phyloP scores from a whole-genome alignment of 92 coral and sea anemone species.

The Chrysogorgia sp. region DNA sequence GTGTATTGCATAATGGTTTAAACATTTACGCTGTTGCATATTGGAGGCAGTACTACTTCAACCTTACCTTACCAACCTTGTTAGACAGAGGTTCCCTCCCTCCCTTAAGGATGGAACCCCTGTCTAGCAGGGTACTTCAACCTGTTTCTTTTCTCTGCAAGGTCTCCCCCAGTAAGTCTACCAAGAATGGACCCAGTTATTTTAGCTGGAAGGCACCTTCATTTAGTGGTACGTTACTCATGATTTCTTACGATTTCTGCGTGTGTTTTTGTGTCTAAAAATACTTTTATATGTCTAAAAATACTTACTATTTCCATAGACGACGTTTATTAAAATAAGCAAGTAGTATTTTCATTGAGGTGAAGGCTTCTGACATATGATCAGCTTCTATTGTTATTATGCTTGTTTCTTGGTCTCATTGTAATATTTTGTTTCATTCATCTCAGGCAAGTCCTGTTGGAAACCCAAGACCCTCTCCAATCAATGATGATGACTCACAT shows the following conservation, averaged over 20 bases:
- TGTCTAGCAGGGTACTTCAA: no score
- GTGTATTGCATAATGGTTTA: no score
- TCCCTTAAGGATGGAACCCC: neutral
- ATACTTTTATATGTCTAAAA: no score
- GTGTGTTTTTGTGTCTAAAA: no score
- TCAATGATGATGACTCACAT: neutral
- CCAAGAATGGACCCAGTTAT: constrained; percentile 86
- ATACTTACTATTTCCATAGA: no score
- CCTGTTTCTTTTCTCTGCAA: neutral
- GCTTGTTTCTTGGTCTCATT: no score
- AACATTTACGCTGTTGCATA: no score
- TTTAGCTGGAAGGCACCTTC: constrained; percentile 81
- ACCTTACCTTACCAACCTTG: neutral
- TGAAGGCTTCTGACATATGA: no score
- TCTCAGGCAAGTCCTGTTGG: constrained; percentile 41
- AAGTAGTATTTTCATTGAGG: no score
- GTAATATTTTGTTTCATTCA: neutral
- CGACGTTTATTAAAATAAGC: no score
- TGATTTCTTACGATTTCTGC: neutral
- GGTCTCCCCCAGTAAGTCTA: constrained; percentile 67
- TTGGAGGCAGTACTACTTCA: no score
- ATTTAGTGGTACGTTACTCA: constrained; percentile 76
- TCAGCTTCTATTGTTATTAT: no score
- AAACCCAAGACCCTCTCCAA: constrained; percentile 26
- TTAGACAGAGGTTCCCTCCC: neutral